Percentiles rank a stretch among this genome's conserved stretches.
Evolutionary conservation across 2,113 vertebrate species (phyloP).

Genomic region (Cygnus buccinator): DNA sequence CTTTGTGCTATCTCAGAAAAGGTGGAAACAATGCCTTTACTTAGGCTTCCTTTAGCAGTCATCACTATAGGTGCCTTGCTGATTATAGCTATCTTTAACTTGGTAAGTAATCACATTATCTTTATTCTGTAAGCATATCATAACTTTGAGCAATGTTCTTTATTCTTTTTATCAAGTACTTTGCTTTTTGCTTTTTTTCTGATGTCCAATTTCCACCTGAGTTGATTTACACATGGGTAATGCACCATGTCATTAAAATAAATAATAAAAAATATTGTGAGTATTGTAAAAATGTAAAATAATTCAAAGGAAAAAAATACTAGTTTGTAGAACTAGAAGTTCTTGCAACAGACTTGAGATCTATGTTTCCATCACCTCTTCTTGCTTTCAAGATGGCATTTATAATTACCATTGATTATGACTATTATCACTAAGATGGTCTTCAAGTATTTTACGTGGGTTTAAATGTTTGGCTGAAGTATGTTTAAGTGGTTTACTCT

Average conservation of each 20-base stretch:
- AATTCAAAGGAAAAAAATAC: not conserved
- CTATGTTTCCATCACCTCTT: not conserved
- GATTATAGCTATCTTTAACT: conserved; percentile 84
- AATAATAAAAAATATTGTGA: too few relatives aligned
- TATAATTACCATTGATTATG: not conserved
- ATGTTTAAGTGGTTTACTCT: not conserved
- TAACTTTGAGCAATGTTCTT: not conserved
- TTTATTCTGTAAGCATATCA: not conserved
- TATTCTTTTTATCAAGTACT: not conserved
- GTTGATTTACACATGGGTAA: not conserved
- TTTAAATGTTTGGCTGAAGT: not conserved
- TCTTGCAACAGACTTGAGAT: not conserved
- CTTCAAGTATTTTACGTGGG: not conserved
- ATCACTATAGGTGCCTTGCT: conserved; percentile 84
- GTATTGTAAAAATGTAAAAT: not conserved
- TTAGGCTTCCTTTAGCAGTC: conserved; percentile 86
- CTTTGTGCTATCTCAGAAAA: conserved; percentile 82
- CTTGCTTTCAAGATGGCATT: not conserved
- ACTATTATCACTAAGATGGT: not conserved
- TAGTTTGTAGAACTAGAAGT: not conserved
- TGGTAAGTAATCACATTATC: conserved; percentile 76
- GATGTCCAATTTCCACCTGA: not conserved
- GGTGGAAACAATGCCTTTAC: conserved; percentile 85
- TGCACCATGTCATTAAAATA: too few relatives aligned
- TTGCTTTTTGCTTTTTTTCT: not conserved